Evolutionary conservation across 2,113 vertebrate species (phyloP), one percentile per base, ranked within the genome.

Genomic region (Azemiops feae): DNA sequence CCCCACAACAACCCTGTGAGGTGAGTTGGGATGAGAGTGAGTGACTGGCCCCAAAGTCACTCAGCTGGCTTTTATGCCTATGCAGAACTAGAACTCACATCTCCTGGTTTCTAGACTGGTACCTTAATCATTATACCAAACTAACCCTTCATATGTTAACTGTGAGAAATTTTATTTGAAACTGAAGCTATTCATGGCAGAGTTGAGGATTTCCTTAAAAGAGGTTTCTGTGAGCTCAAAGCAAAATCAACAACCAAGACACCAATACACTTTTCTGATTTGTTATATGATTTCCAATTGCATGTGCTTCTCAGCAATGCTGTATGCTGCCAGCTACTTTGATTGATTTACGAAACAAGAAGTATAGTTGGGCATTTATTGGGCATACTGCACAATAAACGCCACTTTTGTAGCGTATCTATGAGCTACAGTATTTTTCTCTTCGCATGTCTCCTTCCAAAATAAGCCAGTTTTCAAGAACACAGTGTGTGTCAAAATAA

Each of bases 151-250:
- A 9, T n/a, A 47, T 25, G 12, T 87, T 87, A 47, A 47, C 25
- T 52, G 16, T 87, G 25, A 87, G 23, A 50, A 87, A 10, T 53
- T 52, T 18, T 16, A 87, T 87, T 27, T 18, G 47, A 54, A n/a
- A 54, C 27, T 27, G 12, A 88, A n/a, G 27, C 92, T 94, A 96
- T 95, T 96, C 96, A 2, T 92, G 91, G 23, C 92, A 85, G 43
- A 96, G 94, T 94, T 93, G n/a, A 94, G 60, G 91, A 92, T 90
- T 93, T 81, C 92, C 89, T 96, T 94, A 93, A n/a, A n/a, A 96
- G 87, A 94, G 91, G 94, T 57, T 93, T 86, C 96, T 95, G 87
- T 93, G 91, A 96, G 92, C 95, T 95, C 93, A 91, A 95, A 94
- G 92, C 93, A 90, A 93, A 96, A 93, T 93, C 94, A 96, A 94